Conservation (phyloP, 2,888 invertebrate species). For the Eupithecia insigniata region DNA sequence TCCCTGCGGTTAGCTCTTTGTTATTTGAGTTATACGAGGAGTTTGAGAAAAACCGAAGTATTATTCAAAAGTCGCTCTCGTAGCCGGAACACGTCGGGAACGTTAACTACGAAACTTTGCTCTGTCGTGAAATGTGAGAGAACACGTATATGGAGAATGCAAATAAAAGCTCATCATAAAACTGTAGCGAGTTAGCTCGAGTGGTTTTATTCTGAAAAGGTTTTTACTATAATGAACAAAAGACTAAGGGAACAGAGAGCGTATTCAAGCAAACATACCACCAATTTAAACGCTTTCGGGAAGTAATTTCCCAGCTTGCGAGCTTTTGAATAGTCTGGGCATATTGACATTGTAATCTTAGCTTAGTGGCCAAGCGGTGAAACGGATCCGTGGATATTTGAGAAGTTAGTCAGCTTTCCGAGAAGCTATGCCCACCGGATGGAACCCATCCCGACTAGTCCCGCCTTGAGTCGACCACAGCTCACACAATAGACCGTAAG, state of each 20-base stretch:
- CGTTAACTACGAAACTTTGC: conserved; percentile 59
- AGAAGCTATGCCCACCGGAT: conserved; percentile 62
- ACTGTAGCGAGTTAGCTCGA: conserved; percentile 40
- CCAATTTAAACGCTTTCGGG: conserved; percentile 44
- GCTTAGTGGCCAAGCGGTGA: conserved; percentile 52
- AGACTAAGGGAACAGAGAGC: conserved; percentile 9
- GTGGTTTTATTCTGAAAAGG: conserved; percentile 35
- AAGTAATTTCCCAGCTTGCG: conserved; percentile 51
- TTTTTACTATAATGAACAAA: conserved; percentile 17
- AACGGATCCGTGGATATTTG: conserved; percentile 51
- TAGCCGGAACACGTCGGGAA: conserved; percentile 55
- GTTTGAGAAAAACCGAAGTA: conserved; percentile 72
- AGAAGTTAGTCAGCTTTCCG: conserved; percentile 61
- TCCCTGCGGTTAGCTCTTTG: conserved; percentile 73
- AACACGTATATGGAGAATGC: conserved; percentile 45
- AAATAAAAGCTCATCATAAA: conserved; percentile 48
- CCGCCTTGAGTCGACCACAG: conserved; percentile 56
- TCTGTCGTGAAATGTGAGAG: conserved; percentile 45
- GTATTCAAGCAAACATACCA: conserved; percentile 19
- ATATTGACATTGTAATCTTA: conserved; percentile 76
- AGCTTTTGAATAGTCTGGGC: conserved; percentile 61
- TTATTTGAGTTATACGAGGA: conserved; percentile 74
- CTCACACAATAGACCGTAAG: conserved; percentile 66
- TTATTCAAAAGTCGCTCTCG: conserved; percentile 65
- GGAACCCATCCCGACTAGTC: conserved; percentile 46